These are phyloP conservation scores for Aeoliscus strigatus DNA, from an alignment of 2,797 vertebrate genomes.

Conservation along the genomic window DNA sequence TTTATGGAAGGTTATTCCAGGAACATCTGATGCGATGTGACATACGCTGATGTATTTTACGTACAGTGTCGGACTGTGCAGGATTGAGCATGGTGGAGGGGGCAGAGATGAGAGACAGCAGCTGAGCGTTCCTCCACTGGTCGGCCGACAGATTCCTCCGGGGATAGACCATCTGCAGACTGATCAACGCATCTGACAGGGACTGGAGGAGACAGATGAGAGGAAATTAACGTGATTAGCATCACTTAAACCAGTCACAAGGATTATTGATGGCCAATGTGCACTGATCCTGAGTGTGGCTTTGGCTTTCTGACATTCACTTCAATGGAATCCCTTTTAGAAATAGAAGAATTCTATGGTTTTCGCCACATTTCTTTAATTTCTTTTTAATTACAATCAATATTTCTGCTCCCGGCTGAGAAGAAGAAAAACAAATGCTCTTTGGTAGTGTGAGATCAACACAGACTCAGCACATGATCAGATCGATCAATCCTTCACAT, in stretches of 20 bases:
- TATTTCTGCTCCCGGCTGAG: neutral
- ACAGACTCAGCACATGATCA: no score
- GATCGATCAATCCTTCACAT: no score
- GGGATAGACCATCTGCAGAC: conserved; percentile 97
- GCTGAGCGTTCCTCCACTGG: conserved; percentile 97
- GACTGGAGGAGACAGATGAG: conserved; percentile 70
- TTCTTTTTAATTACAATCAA: neutral
- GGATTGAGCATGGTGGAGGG: conserved; percentile 98
- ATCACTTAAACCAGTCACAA: no score
- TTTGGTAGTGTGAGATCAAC: no score
- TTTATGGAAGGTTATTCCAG: no score
- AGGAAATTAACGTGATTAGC: neutral
- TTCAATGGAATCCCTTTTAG: no score
- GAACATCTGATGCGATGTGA: no score
- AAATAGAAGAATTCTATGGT: no score
- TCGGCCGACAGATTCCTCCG: conserved; percentile 96
- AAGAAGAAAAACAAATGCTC: no score
- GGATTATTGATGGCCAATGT: no score
- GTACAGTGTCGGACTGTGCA: conserved; percentile 96
- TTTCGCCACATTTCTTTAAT: neutral
- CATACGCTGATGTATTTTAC: conserved; percentile 17
- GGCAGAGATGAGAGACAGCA: conserved; percentile 95
- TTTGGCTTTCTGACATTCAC: neutral
- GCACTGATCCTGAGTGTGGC: no score
- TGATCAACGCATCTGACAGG: conserved; percentile 93